phyloP scores from a whole-genome alignment of 2,113 vertebrate species.

The Muntiacus reevesi region DNA sequence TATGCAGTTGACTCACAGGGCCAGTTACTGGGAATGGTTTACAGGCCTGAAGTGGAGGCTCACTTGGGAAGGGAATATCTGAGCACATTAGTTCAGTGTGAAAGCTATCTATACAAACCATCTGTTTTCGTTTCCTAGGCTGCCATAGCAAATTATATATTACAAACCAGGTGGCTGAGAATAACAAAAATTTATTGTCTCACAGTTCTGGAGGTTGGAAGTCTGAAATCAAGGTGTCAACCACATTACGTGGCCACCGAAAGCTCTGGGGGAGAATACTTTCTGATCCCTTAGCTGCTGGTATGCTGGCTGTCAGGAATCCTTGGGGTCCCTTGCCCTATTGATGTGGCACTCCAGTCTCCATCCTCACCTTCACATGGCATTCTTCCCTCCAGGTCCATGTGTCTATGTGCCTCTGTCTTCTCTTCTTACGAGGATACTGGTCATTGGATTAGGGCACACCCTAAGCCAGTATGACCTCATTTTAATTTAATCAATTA shows the following conservation, averaged over 20 bases:
- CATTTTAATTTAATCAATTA: background rate
- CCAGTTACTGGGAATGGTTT: background rate
- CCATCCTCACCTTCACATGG: background rate
- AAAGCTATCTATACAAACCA: background rate
- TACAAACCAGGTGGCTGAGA: background rate
- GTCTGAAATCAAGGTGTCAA: background rate
- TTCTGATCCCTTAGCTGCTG: background rate
- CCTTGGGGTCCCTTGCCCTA: background rate
- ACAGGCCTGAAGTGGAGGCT: background rate
- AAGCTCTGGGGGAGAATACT: background rate
- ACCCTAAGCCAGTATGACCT: background rate
- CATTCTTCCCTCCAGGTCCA: background rate
- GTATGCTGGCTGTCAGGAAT: background rate
- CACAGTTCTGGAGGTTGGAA: background rate
- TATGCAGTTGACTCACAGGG: background rate
- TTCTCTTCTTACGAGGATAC: background rate
- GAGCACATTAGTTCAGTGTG: background rate
- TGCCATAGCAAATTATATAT: background rate
- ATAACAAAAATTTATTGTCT: constrained; percentile 11
- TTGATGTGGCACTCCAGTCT: background rate
- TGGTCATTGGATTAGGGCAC: background rate
- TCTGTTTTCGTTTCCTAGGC: constrained; percentile 11
- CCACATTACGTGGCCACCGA: background rate
- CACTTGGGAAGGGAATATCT: background rate
- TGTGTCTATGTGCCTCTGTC: background rate